Conservation (phyloP, 2,888 invertebrate genomes). For the Stegana nigrithorax region DNA sequence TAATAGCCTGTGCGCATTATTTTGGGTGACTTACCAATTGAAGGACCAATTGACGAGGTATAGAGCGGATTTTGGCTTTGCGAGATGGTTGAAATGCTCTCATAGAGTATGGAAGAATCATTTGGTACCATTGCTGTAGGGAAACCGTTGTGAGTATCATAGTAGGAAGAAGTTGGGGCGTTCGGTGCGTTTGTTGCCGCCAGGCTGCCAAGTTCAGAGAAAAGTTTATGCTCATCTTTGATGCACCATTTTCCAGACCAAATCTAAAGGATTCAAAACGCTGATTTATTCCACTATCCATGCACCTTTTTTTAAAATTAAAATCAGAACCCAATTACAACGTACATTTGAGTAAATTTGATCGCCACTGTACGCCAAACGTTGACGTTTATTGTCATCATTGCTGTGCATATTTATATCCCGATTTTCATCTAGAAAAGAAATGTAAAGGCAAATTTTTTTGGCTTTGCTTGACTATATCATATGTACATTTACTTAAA, state of each 20-base stretch:
- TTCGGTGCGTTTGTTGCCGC: conserved; percentile 68
- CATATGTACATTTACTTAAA: too few relatives aligned
- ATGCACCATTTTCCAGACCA: conserved; percentile 92
- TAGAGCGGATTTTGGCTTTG: conserved; percentile 81
- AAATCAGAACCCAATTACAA: conserved; percentile 42
- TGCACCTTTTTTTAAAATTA: background rate
- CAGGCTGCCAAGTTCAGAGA: conserved; percentile 82
- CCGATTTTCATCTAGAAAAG: conserved; percentile 83
- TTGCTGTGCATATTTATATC: conserved; percentile 89
- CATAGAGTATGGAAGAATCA: conserved; percentile 74
- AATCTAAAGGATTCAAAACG: conserved; percentile 73
- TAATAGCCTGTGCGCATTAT: too few relatives aligned
- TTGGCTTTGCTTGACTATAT: background rate
- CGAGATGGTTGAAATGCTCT: conserved; percentile 79
- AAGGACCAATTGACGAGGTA: conserved; percentile 80
- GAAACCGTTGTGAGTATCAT: conserved; percentile 70
- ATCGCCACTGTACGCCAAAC: conserved; percentile 89
- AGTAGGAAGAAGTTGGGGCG: conserved; percentile 60
- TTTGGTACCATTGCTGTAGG: conserved; percentile 58
- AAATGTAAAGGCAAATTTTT: conserved; percentile 27
- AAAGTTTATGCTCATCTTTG: conserved; percentile 89
- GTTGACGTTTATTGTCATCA: conserved; percentile 88
- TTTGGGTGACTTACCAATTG: conserved; percentile 73
- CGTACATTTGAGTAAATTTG: conserved; percentile 91
- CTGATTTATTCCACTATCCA: background rate